Conservation (phyloP, 1,140 invertebrate genomes). For the Drosophila miranda region DNA sequence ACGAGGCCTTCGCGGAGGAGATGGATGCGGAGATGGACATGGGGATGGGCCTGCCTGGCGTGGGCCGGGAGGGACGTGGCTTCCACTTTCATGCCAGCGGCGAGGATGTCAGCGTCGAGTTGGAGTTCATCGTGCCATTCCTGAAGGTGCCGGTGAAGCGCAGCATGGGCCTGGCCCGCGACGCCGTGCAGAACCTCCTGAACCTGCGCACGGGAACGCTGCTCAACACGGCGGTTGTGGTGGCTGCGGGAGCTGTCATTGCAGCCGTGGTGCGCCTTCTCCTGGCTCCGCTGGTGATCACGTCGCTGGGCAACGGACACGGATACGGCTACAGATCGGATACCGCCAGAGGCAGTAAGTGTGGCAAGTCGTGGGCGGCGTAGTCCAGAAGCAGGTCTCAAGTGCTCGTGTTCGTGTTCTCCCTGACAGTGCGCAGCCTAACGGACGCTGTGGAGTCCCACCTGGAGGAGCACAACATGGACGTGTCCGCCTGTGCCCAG, state of each 20-base stretch:
- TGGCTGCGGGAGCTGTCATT: slow-evolving; percentile 66
- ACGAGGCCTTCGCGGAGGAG: background rate
- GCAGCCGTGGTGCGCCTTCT: slow-evolving; percentile 61
- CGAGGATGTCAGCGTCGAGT: slow-evolving; percentile 67
- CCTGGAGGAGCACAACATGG: slow-evolving; percentile 64
- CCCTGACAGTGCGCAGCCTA: slow-evolving; percentile 48
- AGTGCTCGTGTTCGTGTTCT: background rate
- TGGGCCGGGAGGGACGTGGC: slow-evolving; percentile 54
- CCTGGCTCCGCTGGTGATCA: slow-evolving; percentile 55
- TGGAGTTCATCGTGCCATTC: slow-evolving; percentile 75
- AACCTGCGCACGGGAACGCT: slow-evolving; percentile 59
- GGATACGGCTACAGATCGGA: slow-evolving; percentile 44
- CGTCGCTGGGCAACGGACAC: slow-evolving; percentile 29
- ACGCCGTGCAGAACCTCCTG: slow-evolving; percentile 53
- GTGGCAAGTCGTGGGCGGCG: background rate
- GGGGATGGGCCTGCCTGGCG: background rate
- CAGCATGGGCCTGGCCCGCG: slow-evolving; percentile 58
- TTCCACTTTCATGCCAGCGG: slow-evolving; percentile 72
- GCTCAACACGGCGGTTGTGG: slow-evolving; percentile 58
- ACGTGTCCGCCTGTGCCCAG: slow-evolving; percentile 61
- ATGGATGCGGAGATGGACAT: background rate
- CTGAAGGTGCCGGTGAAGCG: slow-evolving; percentile 53
- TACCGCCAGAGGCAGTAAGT: slow-evolving; percentile 52
- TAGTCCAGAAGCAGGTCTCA: background rate
- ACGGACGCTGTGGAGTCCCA: slow-evolving; percentile 55